Base-by-base conservation (phyloP, 2,888 invertebrate genomes). In the Tetragonula carbonaria region DNA sequence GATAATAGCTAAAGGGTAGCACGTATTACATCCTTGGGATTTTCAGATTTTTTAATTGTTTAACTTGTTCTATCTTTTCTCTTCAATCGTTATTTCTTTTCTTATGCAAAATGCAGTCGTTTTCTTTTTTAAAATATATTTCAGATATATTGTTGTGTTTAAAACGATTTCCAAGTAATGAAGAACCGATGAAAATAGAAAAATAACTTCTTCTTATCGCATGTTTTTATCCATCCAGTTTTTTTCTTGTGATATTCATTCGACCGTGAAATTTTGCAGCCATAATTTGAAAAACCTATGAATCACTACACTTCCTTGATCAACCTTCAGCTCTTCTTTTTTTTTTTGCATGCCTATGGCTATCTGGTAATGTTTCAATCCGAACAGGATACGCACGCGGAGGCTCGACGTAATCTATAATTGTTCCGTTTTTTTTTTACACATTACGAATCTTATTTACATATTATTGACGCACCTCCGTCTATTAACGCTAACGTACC, bases 391-490 rank as follows among this genome's bases (percentile, higher is more conserved):
- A 74, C 18, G n/a, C 55, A 45, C 21, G 21, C 50, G 57, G 38
- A 77, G 82, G 70, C 66, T 86, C 79, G 57, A 65, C 66, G 80
- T 62, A 50, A 78, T 71, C 50, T 82, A 67, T 65, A 82, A 75
- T 82, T 74, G 51, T 62, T 2, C 21, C 33, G 51, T 5, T 76
- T 76, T 33, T 33, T 33, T 2, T 84, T 76, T 77, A 45, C 38
- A 38, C 0, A 45, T 74, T 80, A 13, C 21, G 13, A n/a, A 28
- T 14, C 23, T 78, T 33, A 50, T 76, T 85, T 68, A 55, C 50
- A 77, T n/a, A 50, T 73, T 57, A 57, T n/a, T 5, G 45, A 45
- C 45, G 45, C 45, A 45, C 45, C 45, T 45, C 8, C 11, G 45
- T 8, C 45, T 45, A 33, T 33, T 33, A 45, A 57, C 13, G 11